Conservation (phyloP, 1,140 invertebrate species). For the Macrotrachela quadricornifera region DNA sequence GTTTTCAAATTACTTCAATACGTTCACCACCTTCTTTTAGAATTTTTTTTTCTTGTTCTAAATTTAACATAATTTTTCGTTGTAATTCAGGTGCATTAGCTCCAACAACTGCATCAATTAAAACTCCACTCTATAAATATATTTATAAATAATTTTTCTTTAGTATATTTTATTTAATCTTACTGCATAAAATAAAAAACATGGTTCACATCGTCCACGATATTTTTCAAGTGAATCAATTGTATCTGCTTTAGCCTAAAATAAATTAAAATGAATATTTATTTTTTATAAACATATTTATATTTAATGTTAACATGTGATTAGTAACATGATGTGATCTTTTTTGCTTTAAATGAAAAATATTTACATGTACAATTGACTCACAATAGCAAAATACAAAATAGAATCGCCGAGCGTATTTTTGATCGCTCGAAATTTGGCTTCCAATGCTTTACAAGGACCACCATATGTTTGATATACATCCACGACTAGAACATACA, state of each 20-base stretch:
- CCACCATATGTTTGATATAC: slow-evolving; percentile 80
- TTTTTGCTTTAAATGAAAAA: not conserved
- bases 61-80: slow-evolving; percentile 48
- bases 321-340: not conserved
- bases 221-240: slow-evolving; percentile 55
- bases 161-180: slow-evolving; percentile 16
- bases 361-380: slow-evolving; percentile 10
- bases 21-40: slow-evolving; percentile 29
- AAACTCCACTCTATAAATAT: slow-evolving; percentile 44
- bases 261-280: slow-evolving; percentile 1
- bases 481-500: slow-evolving; percentile 47
- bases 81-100: slow-evolving; percentile 56
- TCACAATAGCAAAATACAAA: slow-evolving; percentile 53
- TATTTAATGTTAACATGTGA: not conserved
- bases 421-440: slow-evolving; percentile 63
- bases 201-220: slow-evolving; percentile 62
- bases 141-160: not conserved
- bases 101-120: slow-evolving; percentile 61
- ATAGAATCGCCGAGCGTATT: slow-evolving; percentile 62
- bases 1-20: slow-evolving; percentile 19
- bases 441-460: slow-evolving; percentile 61
- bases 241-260: slow-evolving; percentile 56
- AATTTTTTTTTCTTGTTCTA: slow-evolving; percentile 40
- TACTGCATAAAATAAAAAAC: slow-evolving; percentile 68
- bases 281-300: not conserved